phyloP scores from a whole-genome alignment of 2,888 invertebrate species.

The Pachydiplax longipennis region DNA sequence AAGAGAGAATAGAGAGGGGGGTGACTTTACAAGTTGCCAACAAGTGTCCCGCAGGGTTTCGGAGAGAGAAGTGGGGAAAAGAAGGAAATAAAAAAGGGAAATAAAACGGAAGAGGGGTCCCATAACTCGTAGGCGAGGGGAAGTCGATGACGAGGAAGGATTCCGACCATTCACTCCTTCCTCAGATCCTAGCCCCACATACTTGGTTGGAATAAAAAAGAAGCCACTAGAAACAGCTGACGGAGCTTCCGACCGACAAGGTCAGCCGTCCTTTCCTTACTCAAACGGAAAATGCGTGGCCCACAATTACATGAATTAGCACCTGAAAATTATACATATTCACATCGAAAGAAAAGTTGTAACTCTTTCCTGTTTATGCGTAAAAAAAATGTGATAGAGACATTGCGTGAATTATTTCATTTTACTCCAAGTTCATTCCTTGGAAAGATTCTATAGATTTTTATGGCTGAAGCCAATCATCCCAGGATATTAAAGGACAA shows the following conservation, averaged over 20 bases:
- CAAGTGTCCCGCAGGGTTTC: slow-evolving; percentile 54
- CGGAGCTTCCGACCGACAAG: slow-evolving; percentile 35
- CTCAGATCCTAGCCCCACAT: slow-evolving; percentile 15
- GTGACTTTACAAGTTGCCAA: slow-evolving; percentile 56
- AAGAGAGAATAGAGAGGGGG: background rate
- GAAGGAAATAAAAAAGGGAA: slow-evolving; percentile 20
- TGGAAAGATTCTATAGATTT: too few species aligned
- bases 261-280: background rate
- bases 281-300: background rate
- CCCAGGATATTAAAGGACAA: too few species aligned
- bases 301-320: too few species aligned
- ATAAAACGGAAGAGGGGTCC: background rate
- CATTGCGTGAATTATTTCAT: too few species aligned
- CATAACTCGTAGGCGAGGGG: background rate
- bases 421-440: too few species aligned
- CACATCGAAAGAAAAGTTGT: too few species aligned
- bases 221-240: slow-evolving; percentile 40
- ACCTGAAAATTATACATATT: too few species aligned
- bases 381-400: too few species aligned
- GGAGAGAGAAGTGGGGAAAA: slow-evolving; percentile 49
- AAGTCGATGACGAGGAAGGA: slow-evolving; percentile 12
- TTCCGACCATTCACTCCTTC: slow-evolving; percentile 22
- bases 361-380: too few species aligned
- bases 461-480: too few species aligned
- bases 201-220: background rate